These are phyloP conservation scores for Chunga burmeisteri DNA, from an alignment of 2,113 vertebrate species.

Conservation along the genomic window DNA sequence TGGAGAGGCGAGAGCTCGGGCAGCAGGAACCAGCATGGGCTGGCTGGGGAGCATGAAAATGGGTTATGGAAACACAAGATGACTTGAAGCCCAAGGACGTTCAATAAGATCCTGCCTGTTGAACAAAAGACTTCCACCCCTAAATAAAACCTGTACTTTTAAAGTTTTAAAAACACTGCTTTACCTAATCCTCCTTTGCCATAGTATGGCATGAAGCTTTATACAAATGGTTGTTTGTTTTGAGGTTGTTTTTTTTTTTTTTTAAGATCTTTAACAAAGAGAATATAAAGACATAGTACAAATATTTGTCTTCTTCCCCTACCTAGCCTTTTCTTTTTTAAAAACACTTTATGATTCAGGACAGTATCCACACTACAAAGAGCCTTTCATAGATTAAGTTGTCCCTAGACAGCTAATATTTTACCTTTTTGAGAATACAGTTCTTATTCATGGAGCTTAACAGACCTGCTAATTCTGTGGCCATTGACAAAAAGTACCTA, in stretches of 20 bases:
- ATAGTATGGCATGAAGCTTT: neutral
- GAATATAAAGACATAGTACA: neutral
- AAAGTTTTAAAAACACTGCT: neutral
- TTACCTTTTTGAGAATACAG: neutral
- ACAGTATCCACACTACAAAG: neutral
- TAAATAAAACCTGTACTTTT: neutral
- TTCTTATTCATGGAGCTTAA: neutral
- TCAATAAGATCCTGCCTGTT: neutral
- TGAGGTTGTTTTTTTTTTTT: neutral
- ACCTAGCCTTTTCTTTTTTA: neutral
- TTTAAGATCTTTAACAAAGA: neutral
- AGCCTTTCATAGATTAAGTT: neutral
- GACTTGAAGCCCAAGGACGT: neutral
- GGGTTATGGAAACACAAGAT: neutral
- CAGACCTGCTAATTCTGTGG: neutral
- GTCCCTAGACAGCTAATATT: neutral
- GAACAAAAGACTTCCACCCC: neutral
- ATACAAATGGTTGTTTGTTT: neutral
- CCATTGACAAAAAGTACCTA: neutral
- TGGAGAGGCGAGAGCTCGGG: neutral
- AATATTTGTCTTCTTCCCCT: neutral
- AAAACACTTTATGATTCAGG: neutral
- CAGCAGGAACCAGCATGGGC: fast-evolving
- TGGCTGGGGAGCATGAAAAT: fast-evolving
- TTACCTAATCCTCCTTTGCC: neutral